These are phyloP conservation scores for Ostrea edulis DNA, from an alignment of 1,140 invertebrate species.

Conservation along the genomic window DNA sequence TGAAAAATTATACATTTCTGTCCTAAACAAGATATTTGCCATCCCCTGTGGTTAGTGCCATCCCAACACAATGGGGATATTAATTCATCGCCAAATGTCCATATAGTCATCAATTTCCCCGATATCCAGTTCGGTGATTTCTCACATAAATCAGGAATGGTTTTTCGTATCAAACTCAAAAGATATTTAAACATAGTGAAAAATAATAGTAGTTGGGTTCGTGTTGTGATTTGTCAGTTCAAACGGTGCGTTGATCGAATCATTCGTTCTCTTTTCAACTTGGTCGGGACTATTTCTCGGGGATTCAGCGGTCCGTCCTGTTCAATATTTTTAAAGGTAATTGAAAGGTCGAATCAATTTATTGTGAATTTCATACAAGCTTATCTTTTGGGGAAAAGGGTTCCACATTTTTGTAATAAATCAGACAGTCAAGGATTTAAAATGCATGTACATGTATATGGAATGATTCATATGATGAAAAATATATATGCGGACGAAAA, in stretches of 20 bases:
- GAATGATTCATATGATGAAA: too few relatives aligned
- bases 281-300: neutral
- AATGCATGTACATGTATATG: too few relatives aligned
- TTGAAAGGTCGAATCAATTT: too few relatives aligned
- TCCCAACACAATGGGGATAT: neutral
- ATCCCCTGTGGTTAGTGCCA: neutral
- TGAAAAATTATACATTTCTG: constrained; percentile 33
- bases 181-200: neutral
- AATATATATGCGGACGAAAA: too few relatives aligned
- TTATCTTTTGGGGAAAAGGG: too few relatives aligned
- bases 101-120: neutral
- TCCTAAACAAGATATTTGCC: neutral
- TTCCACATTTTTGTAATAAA: too few relatives aligned
- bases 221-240: neutral
- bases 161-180: neutral
- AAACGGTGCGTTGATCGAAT: neutral
- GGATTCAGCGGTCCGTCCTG: neutral
- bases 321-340: neutral
- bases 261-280: neutral
- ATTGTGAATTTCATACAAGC: too few relatives aligned
- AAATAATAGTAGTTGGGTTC: neutral
- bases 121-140: constrained; percentile 10
- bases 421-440: too few relatives aligned
- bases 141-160: neutral
- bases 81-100: neutral